Percentiles rank a stretch among this genome's conserved stretches.
Conservation (phyloP, 2,888 invertebrate genomes). For the Lithophane leautieri region DNA sequence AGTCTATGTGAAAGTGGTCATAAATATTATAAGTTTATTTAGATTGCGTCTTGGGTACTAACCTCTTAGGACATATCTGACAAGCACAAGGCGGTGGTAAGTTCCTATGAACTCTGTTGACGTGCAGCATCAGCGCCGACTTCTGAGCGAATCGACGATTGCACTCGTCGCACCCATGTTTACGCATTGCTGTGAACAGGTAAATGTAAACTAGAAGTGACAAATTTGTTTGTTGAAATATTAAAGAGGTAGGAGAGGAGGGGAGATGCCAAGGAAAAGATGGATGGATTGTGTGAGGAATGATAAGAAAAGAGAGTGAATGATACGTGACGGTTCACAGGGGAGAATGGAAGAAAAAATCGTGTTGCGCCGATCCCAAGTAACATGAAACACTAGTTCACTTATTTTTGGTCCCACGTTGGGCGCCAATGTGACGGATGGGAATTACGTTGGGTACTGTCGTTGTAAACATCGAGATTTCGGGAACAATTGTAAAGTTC, state of each 20-base stretch:
- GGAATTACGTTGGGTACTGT: too few relatives aligned
- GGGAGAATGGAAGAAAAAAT: background rate
- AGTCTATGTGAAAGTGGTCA: too few relatives aligned
- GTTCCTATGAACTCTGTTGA: constrained; percentile 74
- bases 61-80: constrained; percentile 81
- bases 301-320: background rate
- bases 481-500: background rate
- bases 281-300: too few relatives aligned
- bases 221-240: background rate
- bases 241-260: background rate
- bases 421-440: too few relatives aligned
- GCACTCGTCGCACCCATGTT: constrained; percentile 77
- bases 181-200: constrained; percentile 58
- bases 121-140: constrained; percentile 76
- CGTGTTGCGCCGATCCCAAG: background rate
- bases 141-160: constrained; percentile 79
- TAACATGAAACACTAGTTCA: background rate
- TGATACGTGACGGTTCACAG: background rate
- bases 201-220: background rate
- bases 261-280: background rate
- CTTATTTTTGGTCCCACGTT: too few relatives aligned
- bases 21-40: background rate
- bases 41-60: background rate
- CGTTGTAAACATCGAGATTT: too few relatives aligned
- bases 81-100: constrained; percentile 84